phyloP scores from a whole-genome alignment of 2,888 invertebrate species.

The Tiliacea citrago region DNA sequence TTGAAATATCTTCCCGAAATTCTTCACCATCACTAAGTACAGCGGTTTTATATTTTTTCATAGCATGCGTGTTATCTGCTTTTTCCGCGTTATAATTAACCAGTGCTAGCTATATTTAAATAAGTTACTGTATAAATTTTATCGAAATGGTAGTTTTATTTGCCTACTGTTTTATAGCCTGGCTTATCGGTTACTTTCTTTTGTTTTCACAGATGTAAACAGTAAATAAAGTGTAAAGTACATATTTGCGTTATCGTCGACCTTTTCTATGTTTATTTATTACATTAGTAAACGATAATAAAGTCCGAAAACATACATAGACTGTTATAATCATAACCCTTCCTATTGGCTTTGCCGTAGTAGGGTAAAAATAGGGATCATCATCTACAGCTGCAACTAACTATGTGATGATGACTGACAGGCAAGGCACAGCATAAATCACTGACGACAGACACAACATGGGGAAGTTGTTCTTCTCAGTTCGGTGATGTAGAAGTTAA shows the following conservation, averaged over 20 bases:
- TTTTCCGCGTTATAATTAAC: constrained; percentile 14
- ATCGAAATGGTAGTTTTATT: constrained; percentile 41
- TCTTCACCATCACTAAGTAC: too few species aligned
- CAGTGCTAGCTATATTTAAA: constrained; percentile 18
- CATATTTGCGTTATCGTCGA: constrained; percentile 5
- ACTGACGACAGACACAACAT: background rate
- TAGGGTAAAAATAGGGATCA: background rate
- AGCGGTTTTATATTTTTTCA: background rate
- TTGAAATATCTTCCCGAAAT: background rate
- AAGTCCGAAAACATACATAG: background rate
- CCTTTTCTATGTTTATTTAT: background rate
- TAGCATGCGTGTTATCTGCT: constrained; percentile 7
- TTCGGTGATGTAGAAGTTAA: background rate
- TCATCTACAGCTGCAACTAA: background rate
- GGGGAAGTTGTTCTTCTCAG: background rate
- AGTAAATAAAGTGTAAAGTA: constrained; percentile 13
- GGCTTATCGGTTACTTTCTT: constrained; percentile 39
- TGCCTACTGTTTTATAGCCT: constrained; percentile 12
- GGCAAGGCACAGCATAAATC: background rate
- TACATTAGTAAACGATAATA: background rate
- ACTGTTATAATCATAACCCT: too few species aligned
- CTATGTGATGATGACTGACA: background rate
- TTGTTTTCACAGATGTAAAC: constrained; percentile 30
- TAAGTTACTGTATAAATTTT: constrained; percentile 32
- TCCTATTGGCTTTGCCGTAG: too few species aligned